Base-by-base conservation (phyloP, 2,113 vertebrate species). In the Oryzias woworae region DNA sequence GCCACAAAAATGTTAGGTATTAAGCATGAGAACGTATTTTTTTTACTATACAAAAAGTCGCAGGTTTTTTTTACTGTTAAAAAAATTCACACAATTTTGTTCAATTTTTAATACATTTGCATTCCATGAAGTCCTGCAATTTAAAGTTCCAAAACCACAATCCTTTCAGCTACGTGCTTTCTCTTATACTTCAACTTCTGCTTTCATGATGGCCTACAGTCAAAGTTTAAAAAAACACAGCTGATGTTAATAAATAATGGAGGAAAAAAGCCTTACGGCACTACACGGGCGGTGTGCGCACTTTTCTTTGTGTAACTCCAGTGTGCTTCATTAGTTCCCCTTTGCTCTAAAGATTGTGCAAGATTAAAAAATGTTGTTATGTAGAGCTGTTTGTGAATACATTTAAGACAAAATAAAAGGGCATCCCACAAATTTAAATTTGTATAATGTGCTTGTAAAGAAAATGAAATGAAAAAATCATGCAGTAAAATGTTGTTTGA, bases 221-320 rank as follows among this genome's bases (percentile, higher is more conserved):
- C 54, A 55, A 3, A 55, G 61, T 61, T 69, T 52, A 62, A 71
- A 54, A 66, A 68, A 80, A 71, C 31, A 42, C 49, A 56, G 43
- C 2, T 53, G 23, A 59, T 57, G 52, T 78, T 62, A 84, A 82
- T 84, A 84, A 86, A 69, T 61, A 24, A 78, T 3, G 18, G 43
- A 26, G 10, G 48, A 69, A 58, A 63, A 52, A 58, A 69, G 55
- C 60, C 62, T 58, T 1, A 5, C 8, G 54, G 5, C 15, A 58
- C 36, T 49, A 42, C 46, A 78, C 51, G 53, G 52, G 14, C 26
- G 36, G 17, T 50, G 14, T 54, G 43, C 51, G 72, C 2, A n/a
- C 14, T 68, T 50, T 51, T 48, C 42, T 66, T 58, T 66, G 47
- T 53, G 14, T 41, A 14, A 58, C 31, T 42, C n/a, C 7, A 23